These are phyloP conservation scores for Gortyna flavago DNA, from an alignment of 2,888 invertebrate species.

Conservation along the genomic window DNA sequence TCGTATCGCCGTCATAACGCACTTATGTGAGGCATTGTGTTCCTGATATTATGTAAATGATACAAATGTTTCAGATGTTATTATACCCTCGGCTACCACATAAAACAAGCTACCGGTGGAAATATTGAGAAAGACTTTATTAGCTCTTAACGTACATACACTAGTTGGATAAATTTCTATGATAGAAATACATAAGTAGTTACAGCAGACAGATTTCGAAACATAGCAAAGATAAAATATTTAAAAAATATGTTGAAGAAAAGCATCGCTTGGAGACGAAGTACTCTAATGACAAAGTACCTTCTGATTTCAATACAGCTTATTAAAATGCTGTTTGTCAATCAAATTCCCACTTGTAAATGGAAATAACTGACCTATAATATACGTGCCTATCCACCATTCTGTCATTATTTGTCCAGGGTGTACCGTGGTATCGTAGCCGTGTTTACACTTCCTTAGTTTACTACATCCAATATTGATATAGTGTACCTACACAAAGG, in stretches of 20 bases:
- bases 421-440: conserved; percentile 4
- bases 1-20: conserved; percentile 24
- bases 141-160: not conserved
- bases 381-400: not conserved
- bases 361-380: not conserved
- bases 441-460: conserved; percentile 26
- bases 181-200: not conserved
- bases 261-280: not conserved
- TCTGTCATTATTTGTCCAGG: conserved; percentile 18
- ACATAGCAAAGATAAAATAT: not conserved
- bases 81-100: not conserved
- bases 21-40: conserved; percentile 40
- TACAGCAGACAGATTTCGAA: not conserved
- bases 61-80: conserved; percentile 18
- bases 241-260: no score
- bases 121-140: not conserved
- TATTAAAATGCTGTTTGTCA: not conserved
- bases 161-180: not conserved
- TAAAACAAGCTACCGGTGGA: not conserved
- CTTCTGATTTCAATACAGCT: not conserved
- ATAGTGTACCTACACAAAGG: conserved; percentile 18
- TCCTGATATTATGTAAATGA: conserved; percentile 30
- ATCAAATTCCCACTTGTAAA: not conserved
- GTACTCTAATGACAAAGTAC: not conserved
- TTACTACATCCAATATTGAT: conserved; percentile 49